Evolutionary conservation across 1,140 invertebrate species (phyloP).

Genomic region (Aphaenogaster floridana): DNA sequence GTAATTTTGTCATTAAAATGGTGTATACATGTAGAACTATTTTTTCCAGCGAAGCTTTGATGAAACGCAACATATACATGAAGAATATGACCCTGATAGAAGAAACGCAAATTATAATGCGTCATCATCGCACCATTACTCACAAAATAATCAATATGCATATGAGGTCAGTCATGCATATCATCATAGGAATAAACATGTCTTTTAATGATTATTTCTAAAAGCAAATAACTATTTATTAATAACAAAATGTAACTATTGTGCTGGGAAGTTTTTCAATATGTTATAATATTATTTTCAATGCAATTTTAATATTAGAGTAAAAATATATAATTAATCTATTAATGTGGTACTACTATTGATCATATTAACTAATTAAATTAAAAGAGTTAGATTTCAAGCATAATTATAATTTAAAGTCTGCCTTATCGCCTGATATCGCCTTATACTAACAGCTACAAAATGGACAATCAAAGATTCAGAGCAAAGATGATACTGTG

Average conservation of each 20-base stretch:
- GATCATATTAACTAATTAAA: conserved; percentile 41
- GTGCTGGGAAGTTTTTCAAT: conserved; percentile 24
- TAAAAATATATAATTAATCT: conserved; percentile 30
- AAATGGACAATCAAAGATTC: conserved; percentile 80
- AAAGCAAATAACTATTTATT: conserved; percentile 33
- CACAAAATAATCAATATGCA: conserved; percentile 83
- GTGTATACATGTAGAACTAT: conserved; percentile 17
- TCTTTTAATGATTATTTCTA: conserved; percentile 42
- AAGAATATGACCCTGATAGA: conserved; percentile 85
- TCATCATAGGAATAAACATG: conserved; percentile 31
- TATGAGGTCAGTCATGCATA: conserved; percentile 81
- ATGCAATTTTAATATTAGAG: conserved; percentile 38
- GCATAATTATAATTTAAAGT: conserved; percentile 53
- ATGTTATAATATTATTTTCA: conserved; percentile 32
- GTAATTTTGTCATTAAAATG: neutral
- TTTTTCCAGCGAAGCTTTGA: conserved; percentile 83
- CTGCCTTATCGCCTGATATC: conserved; percentile 31
- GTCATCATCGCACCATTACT: conserved; percentile 82
- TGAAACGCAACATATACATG: conserved; percentile 76
- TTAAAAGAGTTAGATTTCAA: conserved; percentile 44
- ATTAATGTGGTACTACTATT: conserved; percentile 46
- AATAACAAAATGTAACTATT: conserved; percentile 28
- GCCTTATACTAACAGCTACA: conserved; percentile 76
- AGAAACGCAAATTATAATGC: conserved; percentile 86
- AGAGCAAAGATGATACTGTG: conserved; percentile 75